Conservation (phyloP, 2,888 invertebrate genomes). For the Spatulosminthurus flaviceps region DNA sequence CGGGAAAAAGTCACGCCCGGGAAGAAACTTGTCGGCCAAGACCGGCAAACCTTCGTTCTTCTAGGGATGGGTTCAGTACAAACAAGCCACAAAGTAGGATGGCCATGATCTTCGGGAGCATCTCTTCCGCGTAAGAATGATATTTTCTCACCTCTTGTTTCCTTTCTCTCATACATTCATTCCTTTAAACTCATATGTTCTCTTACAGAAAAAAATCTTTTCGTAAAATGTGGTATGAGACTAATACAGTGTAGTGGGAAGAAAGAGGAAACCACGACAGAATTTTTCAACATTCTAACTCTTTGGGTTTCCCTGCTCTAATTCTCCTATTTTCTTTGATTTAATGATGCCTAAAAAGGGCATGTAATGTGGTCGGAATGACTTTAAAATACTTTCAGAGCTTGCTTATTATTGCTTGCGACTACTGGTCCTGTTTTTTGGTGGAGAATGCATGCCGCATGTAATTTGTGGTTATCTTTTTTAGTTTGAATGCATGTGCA, state of each 20-base stretch:
- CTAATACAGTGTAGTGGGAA: neutral
- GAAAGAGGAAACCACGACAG: neutral
- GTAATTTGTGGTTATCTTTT: too few species aligned
- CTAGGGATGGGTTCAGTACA: conserved; percentile 59
- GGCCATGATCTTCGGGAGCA: conserved; percentile 56
- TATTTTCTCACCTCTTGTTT: neutral
- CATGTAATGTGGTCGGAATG: neutral
- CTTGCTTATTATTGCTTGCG: too few species aligned
- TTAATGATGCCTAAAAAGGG: neutral
- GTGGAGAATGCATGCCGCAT: too few species aligned
- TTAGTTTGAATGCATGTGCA: neutral
- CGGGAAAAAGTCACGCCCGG: conserved; percentile 86
- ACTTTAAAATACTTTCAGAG: neutral
- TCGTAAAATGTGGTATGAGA: neutral
- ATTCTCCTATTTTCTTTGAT: neutral
- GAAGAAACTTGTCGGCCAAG: conserved; percentile 67
- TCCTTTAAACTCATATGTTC: neutral
- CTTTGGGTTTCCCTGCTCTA: neutral
- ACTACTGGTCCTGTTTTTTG: too few species aligned
- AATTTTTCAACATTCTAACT: neutral
- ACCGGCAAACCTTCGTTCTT: conserved; percentile 59
- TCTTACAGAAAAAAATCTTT: neutral
- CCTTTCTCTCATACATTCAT: neutral
- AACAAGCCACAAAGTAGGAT: conserved; percentile 57
- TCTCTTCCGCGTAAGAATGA: conserved; percentile 62